Evolutionary conservation across 92 coral and sea anemone species (phyloP), one percentile per base, ranked within the genome.

Genomic region (Paramuricea clavata): DNA sequence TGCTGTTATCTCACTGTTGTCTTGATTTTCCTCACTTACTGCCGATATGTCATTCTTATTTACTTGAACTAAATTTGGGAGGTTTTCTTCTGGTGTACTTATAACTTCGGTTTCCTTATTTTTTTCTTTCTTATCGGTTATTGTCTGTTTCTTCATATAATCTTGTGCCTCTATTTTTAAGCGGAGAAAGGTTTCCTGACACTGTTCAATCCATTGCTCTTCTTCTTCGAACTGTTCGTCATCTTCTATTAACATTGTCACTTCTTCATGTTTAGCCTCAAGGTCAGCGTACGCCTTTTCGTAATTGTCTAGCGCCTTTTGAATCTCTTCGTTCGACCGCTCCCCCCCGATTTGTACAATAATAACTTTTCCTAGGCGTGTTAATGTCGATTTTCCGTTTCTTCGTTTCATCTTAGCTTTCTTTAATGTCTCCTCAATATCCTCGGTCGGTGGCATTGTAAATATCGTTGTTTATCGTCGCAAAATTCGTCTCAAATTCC

Each of bases 341-440:
- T 82, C 62, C 36, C 84, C 91, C 12, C 49, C 62, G 2, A 81
- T 76, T 52, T 88, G 76, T 13, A 57, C 23, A 12, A 0, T 57
- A 17, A 77, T 50, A 26, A 42, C 61, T 49, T 88, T 88, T 15
- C 91, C 85, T 7, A 32, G 78, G 28, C 71, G 85, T 62, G 91
- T 88, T 7, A 88, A 81, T 62, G 52, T 78, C 35, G 84, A 74
- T 88, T 64, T 84, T 47, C 84, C 35, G 84, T 83, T 88, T 64
- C 88, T 47, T 36, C 80, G 78, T 82, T 64, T 82, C 19, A 88
- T 49, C 31, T 88, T 88, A n/a, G 91, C 91, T 83, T 49, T 60
- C 39, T 88, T 88, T 13, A 87, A 8, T 17, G 52, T 57, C 32
- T 69, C 77, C 47, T 15, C 17, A 26, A n/a, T 12, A 70, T 36